Evolutionary conservation across 1,140 invertebrate species (phyloP), one percentile per base, ranked within the genome.

Genomic region (Lasioglossum baleicum): DNA sequence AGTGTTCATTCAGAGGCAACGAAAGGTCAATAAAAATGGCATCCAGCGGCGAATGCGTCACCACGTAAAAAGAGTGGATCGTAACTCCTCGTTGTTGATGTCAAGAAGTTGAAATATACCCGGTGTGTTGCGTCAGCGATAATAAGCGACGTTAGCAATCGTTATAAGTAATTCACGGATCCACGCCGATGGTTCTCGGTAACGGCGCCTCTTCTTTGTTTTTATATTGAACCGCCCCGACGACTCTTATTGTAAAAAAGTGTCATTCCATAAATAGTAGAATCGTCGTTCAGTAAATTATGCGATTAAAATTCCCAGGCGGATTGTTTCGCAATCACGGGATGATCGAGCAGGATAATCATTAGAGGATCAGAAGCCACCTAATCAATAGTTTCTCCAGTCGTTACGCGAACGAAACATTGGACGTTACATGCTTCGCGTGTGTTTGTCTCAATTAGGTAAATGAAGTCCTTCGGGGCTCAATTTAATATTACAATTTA

Each of bases 61-160:
- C 63, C 60, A 22, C 7, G 64, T 75, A 83, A 82, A 84, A 83
- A 80, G 82, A 67, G 78, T 31, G 40, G 65, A 42, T 60, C 68
- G 76, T 70, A 51, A 40, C 71, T 70, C 35, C 53, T 61, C 58
- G 83, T 79, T 79, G 68, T 84, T 56, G 58, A 69, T 74, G 58
- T 61, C 61, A 58, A 56, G 67, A 26, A 83, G 22, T 67, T 58
- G 63, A 81, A 75, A 69, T 72, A 81, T 83, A 75, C 80, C 22
- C 66, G 10, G n/a, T 20, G 68, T 61, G 58, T 85, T 85, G 75
- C 83, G 73, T 85, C 83, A 85, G 77, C 83, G 75, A 69, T 73
- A 83, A 82, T 72, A 35, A 72, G 11, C 67, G 77, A 76, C 26
- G 58, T 63, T 84, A 75, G 83, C 48, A 61, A 84, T 84, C 82